Percentiles rank a stretch among this genome's conserved stretches.
phyloP scores from a whole-genome alignment of 2,113 vertebrate genomes.

The Arothron firmamentum region DNA sequence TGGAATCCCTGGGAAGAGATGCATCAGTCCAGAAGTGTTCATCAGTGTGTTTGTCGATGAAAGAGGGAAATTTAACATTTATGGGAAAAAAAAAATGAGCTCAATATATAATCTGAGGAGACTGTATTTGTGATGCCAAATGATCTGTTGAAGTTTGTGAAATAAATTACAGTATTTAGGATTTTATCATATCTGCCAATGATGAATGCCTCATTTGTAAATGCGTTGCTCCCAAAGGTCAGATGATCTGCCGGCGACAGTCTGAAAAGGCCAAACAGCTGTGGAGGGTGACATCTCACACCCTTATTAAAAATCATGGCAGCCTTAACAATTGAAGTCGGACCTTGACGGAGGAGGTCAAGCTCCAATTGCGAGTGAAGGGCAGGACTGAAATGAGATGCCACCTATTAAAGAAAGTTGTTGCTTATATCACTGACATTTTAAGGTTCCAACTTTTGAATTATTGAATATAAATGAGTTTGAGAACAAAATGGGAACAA shows the following conservation, averaged over 20 bases:
- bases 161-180: constrained; percentile 71
- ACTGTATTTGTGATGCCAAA: constrained; percentile 74
- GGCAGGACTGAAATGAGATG: too few species aligned
- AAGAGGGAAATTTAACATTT: constrained; percentile 70
- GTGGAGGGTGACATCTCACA: too few species aligned
- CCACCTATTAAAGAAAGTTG: too few species aligned
- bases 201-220: constrained; percentile 6
- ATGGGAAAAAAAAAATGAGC: constrained; percentile 61
- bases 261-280: too few species aligned
- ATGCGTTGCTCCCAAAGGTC: constrained; percentile 8
- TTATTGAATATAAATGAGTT: too few species aligned
- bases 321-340: too few species aligned
- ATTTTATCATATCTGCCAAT: constrained; percentile 49
- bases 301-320: constrained; percentile 14
- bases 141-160: constrained; percentile 69
- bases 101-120: constrained; percentile 63
- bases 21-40: constrained; percentile 50
- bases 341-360: too few species aligned
- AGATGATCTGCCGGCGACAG: too few species aligned
- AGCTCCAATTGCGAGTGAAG: too few species aligned
- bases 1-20: constrained; percentile 67
- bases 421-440: too few species aligned
- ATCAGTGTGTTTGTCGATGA: constrained; percentile 58
- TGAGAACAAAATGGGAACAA: too few species aligned
- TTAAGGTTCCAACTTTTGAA: too few species aligned